Evolutionary conservation across 2,888 invertebrate species (phyloP), one percentile per base, ranked within the genome.

Genomic region (Hypercompe scribonia): DNA sequence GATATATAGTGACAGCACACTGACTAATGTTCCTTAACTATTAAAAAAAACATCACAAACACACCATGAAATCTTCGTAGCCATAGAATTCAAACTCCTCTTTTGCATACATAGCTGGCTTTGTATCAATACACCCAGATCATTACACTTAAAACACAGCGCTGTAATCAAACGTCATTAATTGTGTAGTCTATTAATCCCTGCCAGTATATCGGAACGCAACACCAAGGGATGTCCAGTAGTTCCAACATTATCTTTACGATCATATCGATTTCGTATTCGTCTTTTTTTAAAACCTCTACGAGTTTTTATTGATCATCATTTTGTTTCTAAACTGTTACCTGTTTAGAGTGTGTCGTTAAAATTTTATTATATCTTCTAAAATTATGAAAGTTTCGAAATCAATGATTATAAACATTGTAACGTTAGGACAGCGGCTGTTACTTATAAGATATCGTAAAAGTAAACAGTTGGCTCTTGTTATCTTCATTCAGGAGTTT

Each of bases 1-100:
- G 89, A 89, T 89, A 84, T 87, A 89, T 86, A 79, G 81, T 80
- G 84, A 82, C 83, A 84, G 81, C 82, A 77, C 81, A 78, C 86
- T 87, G 87, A 89, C 88, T 84, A 87, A 89, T 89, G 88, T 84
- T 83, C 28, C 72, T 80, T 76, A 76, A 80, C 77, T 78, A 81
- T 73, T 70, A 80, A 77, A 83, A n/a, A 82, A 79, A 81, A 79
- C 76, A 79, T 73, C 73, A 75, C 69, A 77, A 76, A 65, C 63
- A 36, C 61, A 84, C 78, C 72, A 78, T 21, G 67, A 21, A 58
- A 69, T 67, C 11, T 7, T 46, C 65, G 61, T 71, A 28, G 36
- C 46, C 61, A 78, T 74, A 75, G 65, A 71, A 64, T 73, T 58
- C 76, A 72, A 77, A 72, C 54, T 71, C 46, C 71, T 15, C 4